phyloP scores from a whole-genome alignment of 2,113 vertebrate genomes.

The Trinectes maculatus region DNA sequence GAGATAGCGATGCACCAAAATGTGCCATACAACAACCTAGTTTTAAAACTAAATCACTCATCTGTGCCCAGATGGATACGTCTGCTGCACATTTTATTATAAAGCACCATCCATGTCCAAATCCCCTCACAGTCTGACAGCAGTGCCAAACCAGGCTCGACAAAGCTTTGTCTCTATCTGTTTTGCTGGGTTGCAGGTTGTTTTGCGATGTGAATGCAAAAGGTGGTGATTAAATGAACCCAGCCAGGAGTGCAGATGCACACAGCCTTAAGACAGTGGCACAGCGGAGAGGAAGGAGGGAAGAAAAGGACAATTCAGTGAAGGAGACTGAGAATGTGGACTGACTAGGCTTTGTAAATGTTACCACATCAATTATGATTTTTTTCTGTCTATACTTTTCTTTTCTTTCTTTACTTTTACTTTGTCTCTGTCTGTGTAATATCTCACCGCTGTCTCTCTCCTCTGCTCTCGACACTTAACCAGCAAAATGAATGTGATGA shows the following conservation, averaged over 20 bases:
- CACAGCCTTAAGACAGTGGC: constrained; percentile 37
- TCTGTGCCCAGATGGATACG: too few relatives aligned
- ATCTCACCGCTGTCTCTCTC: constrained; percentile 6
- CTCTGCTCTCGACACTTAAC: constrained; percentile 50
- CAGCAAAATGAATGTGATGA: constrained; percentile 64
- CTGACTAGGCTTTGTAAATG: constrained; percentile 1
- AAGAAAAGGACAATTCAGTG: constrained; percentile 24
- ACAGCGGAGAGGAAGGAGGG: constrained; percentile 9
- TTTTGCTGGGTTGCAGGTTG: constrained; percentile 47
- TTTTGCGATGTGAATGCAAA: constrained; percentile 74
- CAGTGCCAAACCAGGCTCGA: constrained; percentile 27
- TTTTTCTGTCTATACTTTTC: neutral
- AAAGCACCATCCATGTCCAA: constrained; percentile 27
- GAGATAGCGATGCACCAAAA: too few relatives aligned
- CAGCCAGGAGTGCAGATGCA: constrained; percentile 25
- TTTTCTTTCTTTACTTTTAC: constrained; percentile 10
- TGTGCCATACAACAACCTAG: too few relatives aligned
- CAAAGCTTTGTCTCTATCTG: constrained; percentile 41
- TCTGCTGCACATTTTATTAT: too few relatives aligned
- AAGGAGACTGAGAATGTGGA: constrained; percentile 26
- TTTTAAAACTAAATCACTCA: too few relatives aligned
- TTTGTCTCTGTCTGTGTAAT: constrained; percentile 20
- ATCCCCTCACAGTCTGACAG: constrained; percentile 23
- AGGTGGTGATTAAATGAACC: constrained; percentile 70
- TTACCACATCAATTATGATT: neutral